Base-by-base conservation (phyloP, 2,888 invertebrate species). In the Theodoxus fluviatilis region DNA sequence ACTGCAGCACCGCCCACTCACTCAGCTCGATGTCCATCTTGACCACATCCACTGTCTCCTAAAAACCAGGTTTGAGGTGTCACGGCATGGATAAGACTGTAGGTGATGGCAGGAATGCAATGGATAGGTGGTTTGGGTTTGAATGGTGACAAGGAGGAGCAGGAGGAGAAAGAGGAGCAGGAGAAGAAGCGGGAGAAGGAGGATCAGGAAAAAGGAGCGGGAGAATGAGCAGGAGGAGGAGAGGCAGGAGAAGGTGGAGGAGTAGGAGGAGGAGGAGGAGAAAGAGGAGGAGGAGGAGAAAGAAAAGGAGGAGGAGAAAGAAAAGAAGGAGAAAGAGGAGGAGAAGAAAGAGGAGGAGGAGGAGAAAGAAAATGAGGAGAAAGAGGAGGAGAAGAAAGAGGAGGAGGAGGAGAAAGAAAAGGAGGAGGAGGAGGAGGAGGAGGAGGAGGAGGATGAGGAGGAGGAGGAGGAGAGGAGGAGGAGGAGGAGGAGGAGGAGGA, bases 401-500 rank as follows among this genome's bases (percentile, higher is more conserved):
- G 22, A 22, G 15, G 22, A 18, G 28, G 28, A 31, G 28, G 33
- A 25, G 47, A 28, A 66, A 25, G 66, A 43, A 18, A 43, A n/a
- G 28, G 25, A 43, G 22, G 18, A 28, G 66, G 28, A 31, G 28
- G 47, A 43, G 31, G 7, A 43, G 28, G 25, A 43, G 31, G 18
- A 66, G 15, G 33, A 43, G n/a, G 43, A 43, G 47, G 28, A 43
- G 43, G 31, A 25, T 12, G 28, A 28, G 22, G 22, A 22, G 22
- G 25, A 22, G 22, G 22, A 18, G 35, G 63, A 31, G 47, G 18
- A 28, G 18, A 28, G 18, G 28, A 66, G 25, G 47, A 18, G 47
- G 43, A 66, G 25, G 47, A 43, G 47, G 31, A 66, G 25, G 66
- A 25, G 47, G 66, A 43, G 33, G 25, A 43, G 33, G 18, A 28